These are phyloP conservation scores for Coracias cyanogaster DNA, from an alignment of 2,797 vertebrate species.

Conservation along the genomic window DNA sequence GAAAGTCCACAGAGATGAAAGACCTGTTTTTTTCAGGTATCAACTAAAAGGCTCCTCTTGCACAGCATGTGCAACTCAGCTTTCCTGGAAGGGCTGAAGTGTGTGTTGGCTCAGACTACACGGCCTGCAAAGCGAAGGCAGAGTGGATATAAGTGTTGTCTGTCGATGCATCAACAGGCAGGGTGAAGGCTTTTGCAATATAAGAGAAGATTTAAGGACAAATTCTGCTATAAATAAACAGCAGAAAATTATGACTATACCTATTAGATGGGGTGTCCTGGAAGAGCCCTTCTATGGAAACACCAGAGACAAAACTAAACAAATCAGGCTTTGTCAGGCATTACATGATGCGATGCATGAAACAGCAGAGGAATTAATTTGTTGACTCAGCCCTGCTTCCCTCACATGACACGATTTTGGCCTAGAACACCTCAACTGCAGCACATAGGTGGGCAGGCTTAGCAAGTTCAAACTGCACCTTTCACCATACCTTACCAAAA, in stretches of 20 bases:
- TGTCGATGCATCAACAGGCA: not conserved
- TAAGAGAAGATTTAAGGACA: not conserved
- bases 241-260: not conserved
- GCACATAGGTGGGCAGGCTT: not conserved
- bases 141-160: not conserved
- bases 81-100: not conserved
- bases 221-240: not conserved
- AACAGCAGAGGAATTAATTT: not conserved
- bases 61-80: not conserved
- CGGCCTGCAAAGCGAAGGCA: not conserved
- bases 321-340: not conserved
- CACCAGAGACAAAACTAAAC: not conserved
- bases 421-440: not conserved
- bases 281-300: not conserved
- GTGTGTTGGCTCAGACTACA: not conserved
- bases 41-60: not conserved
- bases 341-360: not conserved
- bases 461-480: not conserved
- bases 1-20: not conserved
- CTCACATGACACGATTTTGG: not conserved
- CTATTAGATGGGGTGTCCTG: not conserved
- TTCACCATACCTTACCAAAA: not conserved
- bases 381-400: constrained; percentile 22
- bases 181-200: not conserved
- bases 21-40: not conserved